phyloP scores from a whole-genome alignment of 2,888 invertebrate genomes.

The Nephrotoma flavescens region DNA sequence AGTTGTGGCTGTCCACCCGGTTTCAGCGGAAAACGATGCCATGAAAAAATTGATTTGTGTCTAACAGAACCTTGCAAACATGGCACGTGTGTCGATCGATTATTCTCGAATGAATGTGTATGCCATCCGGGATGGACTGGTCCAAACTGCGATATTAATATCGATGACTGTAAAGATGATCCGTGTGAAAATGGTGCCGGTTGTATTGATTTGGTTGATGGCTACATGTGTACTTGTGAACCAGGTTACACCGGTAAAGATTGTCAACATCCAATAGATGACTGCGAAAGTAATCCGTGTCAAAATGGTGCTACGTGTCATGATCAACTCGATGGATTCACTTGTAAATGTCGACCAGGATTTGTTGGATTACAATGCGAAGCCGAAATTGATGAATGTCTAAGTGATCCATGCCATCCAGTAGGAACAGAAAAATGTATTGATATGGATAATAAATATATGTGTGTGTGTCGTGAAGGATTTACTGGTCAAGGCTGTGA shows the following conservation, averaged over 20 bases:
- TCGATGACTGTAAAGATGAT: conserved; percentile 75
- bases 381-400: conserved; percentile 82
- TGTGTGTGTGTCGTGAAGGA: conserved; percentile 80
- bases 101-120: conserved; percentile 74
- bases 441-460: conserved; percentile 73
- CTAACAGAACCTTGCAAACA: conserved; percentile 80
- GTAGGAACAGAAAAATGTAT: conserved; percentile 81
- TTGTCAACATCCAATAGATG: conserved; percentile 87
- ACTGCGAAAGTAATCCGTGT: conserved; percentile 79
- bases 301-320: conserved; percentile 81
- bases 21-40: conserved; percentile 90
- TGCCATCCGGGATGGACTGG: conserved; percentile 90
- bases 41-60: conserved; percentile 89
- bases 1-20: conserved; percentile 86
- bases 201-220: conserved; percentile 76
- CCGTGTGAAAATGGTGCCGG: conserved; percentile 89
- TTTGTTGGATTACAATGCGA: conserved; percentile 88
- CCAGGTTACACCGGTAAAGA: conserved; percentile 87
- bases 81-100: conserved; percentile 80
- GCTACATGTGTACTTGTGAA: conserved; percentile 77
- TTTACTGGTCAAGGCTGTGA: conserved; percentile 76
- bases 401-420: conserved; percentile 80
- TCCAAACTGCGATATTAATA: conserved; percentile 71
- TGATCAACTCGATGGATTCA: conserved; percentile 78
- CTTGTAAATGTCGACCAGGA: conserved; percentile 86